phyloP scores from a whole-genome alignment of 2,113 vertebrate species.

The Mustela lutreola region DNA sequence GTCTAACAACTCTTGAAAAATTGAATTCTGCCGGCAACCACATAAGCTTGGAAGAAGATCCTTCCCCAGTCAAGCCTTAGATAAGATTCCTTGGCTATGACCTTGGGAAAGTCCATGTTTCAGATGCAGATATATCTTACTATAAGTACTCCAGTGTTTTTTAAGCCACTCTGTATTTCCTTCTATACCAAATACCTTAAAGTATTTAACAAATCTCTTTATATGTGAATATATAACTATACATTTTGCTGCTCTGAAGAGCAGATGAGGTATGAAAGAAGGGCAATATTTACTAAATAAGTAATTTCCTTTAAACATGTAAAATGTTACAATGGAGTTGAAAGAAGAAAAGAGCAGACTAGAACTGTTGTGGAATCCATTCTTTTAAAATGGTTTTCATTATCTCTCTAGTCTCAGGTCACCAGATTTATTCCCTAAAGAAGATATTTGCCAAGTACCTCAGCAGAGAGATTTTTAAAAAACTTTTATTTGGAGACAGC shows the following conservation, averaged over 20 bases:
- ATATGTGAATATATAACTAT: not conserved
- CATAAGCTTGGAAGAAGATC: not conserved
- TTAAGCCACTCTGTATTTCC: not conserved
- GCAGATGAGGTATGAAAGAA: not conserved
- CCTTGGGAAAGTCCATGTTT: not conserved
- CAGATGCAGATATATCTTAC: not conserved
- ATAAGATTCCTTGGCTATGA: not conserved
- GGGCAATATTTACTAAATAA: not conserved
- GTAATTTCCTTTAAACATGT: not conserved
- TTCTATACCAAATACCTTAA: not conserved
- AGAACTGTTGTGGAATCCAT: not conserved
- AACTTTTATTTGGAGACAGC: conserved; percentile 1
- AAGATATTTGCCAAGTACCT: conserved; percentile 41
- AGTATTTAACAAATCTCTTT: not conserved
- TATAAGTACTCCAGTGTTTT: not conserved
- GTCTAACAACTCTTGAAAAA: not conserved
- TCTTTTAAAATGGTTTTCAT: not conserved
- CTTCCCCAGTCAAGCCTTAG: not conserved
- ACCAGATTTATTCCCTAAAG: not conserved
- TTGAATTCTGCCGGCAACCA: not conserved
- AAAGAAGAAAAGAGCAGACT: not conserved
- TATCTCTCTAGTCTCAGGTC: not conserved
- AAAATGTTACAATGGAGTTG: not conserved
- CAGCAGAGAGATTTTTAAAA: not conserved
- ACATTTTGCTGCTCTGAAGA: not conserved